Evolutionary conservation across 1,140 invertebrate species (phyloP).

Genomic region (Drosophila littoralis): DNA sequence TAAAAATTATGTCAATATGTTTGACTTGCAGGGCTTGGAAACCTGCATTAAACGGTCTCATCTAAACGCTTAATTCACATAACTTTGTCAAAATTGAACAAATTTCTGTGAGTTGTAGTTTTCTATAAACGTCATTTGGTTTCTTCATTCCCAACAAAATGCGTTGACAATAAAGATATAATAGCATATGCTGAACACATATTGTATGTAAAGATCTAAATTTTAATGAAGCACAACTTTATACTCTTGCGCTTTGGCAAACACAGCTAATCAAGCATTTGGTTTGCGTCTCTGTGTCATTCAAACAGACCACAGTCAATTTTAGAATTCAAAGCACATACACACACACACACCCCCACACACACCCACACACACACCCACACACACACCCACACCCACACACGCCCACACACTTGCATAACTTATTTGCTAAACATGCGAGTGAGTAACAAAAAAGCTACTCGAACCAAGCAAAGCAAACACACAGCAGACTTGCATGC

Average conservation of each 20-base stretch:
- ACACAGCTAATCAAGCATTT: not conserved
- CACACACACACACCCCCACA: not conserved
- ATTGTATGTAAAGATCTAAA: not conserved
- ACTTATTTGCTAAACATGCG: conserved; percentile 30
- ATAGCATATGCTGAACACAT: not conserved
- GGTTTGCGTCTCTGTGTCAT: not conserved
- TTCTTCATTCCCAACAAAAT: not conserved
- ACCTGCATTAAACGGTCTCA: too few relatives aligned
- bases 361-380: not conserved
- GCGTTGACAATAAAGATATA: too few relatives aligned
- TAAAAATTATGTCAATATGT: too few relatives aligned
- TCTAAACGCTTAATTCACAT: too few relatives aligned
- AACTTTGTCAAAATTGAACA: too few relatives aligned
- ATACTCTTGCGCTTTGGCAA: not conserved
- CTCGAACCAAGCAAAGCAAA: conserved; percentile 40
- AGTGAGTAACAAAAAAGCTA: conserved; percentile 24
- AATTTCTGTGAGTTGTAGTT: too few relatives aligned
- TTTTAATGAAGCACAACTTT: not conserved
- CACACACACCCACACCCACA: not conserved
- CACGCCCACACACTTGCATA: not conserved
- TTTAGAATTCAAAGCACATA: not conserved
- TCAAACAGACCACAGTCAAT: conserved; percentile 24
- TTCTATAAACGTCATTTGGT: too few relatives aligned
- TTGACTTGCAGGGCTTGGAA: too few relatives aligned
- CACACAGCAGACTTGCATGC: conserved; percentile 42